Evolutionary conservation across 2,888 invertebrate species (phyloP), one percentile per base, ranked within the genome.

Genomic region (Philhelius pedissequus): DNA sequence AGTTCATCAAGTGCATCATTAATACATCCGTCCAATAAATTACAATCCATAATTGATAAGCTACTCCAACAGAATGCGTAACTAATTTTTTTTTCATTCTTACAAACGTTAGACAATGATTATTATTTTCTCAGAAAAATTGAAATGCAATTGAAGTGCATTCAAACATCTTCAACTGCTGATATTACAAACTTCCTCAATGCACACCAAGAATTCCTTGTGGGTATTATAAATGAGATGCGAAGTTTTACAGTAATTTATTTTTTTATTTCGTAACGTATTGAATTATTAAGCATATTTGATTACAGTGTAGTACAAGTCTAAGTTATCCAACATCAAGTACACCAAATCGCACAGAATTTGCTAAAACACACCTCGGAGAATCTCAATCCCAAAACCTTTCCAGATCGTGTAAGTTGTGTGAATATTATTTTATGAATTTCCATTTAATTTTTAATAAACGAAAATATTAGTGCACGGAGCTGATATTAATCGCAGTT

Each of bases 401-500:
- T 2, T 86, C 86, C 7, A 71, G 76, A 45, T 86, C 86, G 35
- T 40, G 86, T 86, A 77, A 73, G 79, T 56, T 40, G 22, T 35
- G 7, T 20, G 22, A 43, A 13, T 6, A 20, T 5, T n/a, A 1
- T 22, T 22, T n/a, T 13, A 13, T 22, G 3, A 50, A 50, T 6
- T 1, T 32, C 1, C 20, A 20, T n/a, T 40, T 30, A 25, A 32
- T 15, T 32, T 76, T 87, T 3, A 32, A 20, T 54, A 3, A 30
- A 32, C 0, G 4, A 54, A 38, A 58, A 38, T 4, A 18, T 22
- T 52, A 91, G 92, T 92, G 15, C 89, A 91, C 83, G 91, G 92
- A 11, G 90, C 90, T 27, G 91, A 91, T 25, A 81, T 91, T 13
- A 91, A 92, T 87, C 90, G 90, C 70, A 91, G 89, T 70, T 91